Conservation (phyloP, 2,888 invertebrate species). For the Vesta saturnalis region DNA sequence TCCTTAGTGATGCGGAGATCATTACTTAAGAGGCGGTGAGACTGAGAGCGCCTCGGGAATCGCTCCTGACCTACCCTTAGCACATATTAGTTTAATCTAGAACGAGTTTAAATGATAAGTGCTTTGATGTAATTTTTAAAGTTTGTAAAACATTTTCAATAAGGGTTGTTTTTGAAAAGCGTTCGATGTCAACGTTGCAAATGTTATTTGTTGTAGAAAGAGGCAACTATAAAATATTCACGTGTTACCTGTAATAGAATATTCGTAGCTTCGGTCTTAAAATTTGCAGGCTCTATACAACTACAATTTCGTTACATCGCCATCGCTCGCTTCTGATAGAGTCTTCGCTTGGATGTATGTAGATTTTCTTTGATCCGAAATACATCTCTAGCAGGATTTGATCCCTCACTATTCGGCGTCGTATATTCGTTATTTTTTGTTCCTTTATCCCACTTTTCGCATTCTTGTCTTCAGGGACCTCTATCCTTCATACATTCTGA, state of each 20-base stretch:
- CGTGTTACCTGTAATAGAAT: constrained; percentile 46
- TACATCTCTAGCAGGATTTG: constrained; percentile 54
- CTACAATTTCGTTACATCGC: constrained; percentile 50
- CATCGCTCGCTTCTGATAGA: constrained; percentile 51
- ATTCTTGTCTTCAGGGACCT: constrained; percentile 61
- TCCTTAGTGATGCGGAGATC: constrained; percentile 52
- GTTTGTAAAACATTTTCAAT: constrained; percentile 9
- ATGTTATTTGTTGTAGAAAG: constrained; percentile 33
- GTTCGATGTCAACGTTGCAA: constrained; percentile 23
- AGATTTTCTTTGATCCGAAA: constrained; percentile 61
- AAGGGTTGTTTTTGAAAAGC: not conserved
- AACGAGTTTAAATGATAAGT: constrained; percentile 39
- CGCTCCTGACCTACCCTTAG: constrained; percentile 56
- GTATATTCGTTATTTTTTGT: constrained; percentile 60
- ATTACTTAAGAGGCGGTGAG: constrained; percentile 58
- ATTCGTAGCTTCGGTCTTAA: constrained; percentile 38
- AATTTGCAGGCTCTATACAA: constrained; percentile 41
- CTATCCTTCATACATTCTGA: constrained; percentile 61
- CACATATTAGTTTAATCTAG: constrained; percentile 59
- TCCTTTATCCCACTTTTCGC: constrained; percentile 59
- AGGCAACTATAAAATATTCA: constrained; percentile 47
- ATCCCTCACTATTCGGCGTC: constrained; percentile 55
- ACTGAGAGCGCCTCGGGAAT: constrained; percentile 53
- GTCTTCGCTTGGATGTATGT: constrained; percentile 51
- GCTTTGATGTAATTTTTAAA: constrained; percentile 30